Base-by-base conservation (phyloP, 2,888 invertebrate species). In the Parthenolecanium corni region DNA sequence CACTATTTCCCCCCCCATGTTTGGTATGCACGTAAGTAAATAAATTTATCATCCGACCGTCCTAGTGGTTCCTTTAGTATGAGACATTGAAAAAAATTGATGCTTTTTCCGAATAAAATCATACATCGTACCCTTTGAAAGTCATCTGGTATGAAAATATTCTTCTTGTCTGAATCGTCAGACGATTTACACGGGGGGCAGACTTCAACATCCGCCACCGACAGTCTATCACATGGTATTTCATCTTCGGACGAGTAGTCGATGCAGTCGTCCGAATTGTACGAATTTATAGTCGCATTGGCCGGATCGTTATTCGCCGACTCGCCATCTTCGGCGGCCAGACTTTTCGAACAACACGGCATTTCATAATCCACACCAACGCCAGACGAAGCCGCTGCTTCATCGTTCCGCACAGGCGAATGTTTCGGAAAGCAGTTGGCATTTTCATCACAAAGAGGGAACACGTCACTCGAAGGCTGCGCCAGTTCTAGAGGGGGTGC, bases 301-400 rank as follows among this genome's bases (percentile, higher is more conserved):
- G 31, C 31, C 9, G 31, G 5, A 31, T 36, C 36, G 51, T 36
- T 61, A 23, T 9, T 23, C 14, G 31, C 36, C 31, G 36, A 18
- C 11, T 49, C 49, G 23, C 9, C 20, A 3, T 23, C 49, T 9
- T 12, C 23, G n/a, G 11, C 14, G 21, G 20, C 36, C n/a, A 61
- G 49, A 38, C 61, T 61, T 16, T 61, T 61, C 12, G 61, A 61
- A 23, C 61, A 61, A 49, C 61, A 61, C 1, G 61, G 61, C n/a
- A 49, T 47, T 21, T 40, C 61, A 21, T 57, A 16, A 47, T 57
- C 57, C 3, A 23, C 23, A 23, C 14, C 6, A 21, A 3, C 12
- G 24, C n/a, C 40, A 5, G 14, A 21, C n/a, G 14, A 44, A 40
- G n/a, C 11, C 2, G 49, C 12, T 12, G 4, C 18, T 18, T 12